Percentiles rank a stretch among this genome's conserved stretches.
Conservation (phyloP, 2,797 vertebrate genomes). For the Diceros bicornis region DNA sequence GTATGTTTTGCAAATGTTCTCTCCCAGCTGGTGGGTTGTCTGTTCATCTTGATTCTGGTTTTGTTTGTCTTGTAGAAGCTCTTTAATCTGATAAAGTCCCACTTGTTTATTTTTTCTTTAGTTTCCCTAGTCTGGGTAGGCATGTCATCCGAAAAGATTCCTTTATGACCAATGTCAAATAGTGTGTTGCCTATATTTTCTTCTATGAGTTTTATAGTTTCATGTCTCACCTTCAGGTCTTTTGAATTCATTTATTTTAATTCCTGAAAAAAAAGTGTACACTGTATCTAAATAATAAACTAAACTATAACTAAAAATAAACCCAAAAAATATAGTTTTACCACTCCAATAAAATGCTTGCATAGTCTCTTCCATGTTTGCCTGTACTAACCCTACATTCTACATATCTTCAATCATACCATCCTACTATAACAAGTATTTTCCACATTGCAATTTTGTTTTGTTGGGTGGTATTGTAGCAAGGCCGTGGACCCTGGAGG, state of each 20-base stretch:
- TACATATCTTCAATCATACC: fast-evolving
- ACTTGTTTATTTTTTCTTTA: no score
- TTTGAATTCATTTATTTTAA: slow-evolving; percentile 27
- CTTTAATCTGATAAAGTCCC: no score
- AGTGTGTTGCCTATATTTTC: no score
- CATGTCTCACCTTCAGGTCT: no score
- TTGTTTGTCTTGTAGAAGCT: no score
- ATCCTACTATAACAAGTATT: neutral
- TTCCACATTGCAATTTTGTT: neutral
- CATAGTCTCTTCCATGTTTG: neutral
- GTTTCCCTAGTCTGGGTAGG: no score
- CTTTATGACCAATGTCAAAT: no score
- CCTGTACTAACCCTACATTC: neutral
- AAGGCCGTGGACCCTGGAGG: neutral
- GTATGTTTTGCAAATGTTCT: no score
- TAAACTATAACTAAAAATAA: neutral
- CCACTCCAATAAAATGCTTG: neutral
- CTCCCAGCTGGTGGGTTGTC: no score
- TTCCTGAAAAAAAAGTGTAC: neutral
- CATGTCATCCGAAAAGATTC: no score
- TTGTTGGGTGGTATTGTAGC: neutral
- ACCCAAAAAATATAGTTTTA: neutral
- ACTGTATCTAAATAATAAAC: neutral
- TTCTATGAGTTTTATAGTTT: no score
- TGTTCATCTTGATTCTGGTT: no score